phyloP scores from a whole-genome alignment of 2,113 vertebrate species.

The Dicerorhinus sumatrensis region DNA sequence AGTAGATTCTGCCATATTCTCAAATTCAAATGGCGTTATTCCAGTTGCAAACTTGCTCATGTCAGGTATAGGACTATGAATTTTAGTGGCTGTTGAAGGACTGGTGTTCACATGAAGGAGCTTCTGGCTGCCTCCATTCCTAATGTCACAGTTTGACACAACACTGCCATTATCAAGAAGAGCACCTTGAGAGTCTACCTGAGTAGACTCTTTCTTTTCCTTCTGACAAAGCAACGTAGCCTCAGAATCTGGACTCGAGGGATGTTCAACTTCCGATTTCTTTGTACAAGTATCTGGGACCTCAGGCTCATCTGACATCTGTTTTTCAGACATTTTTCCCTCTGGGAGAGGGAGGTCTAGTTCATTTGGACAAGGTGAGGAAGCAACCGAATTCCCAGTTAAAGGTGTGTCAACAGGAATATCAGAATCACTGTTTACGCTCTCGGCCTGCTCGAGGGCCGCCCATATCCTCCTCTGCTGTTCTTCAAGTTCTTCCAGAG shows the following conservation, averaged over 20 bases:
- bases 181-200: not conserved
- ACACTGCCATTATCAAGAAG: not conserved
- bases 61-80: slow-evolving; percentile 90
- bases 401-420: slow-evolving; percentile 89
- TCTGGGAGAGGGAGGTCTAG: slow-evolving; percentile 82
- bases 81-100: slow-evolving; percentile 58
- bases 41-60: slow-evolving; percentile 96
- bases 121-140: slow-evolving; percentile 41
- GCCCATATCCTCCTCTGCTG: slow-evolving; percentile 96
- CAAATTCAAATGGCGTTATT: slow-evolving; percentile 96
- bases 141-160: slow-evolving; percentile 18
- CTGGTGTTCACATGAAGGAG: slow-evolving; percentile 9
- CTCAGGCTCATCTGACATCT: slow-evolving; percentile 47
- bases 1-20: slow-evolving; percentile 96
- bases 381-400: slow-evolving; percentile 89
- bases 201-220: slow-evolving; percentile 1
- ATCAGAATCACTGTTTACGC: slow-evolving; percentile 92
- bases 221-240: not conserved
- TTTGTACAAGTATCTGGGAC: not conserved
- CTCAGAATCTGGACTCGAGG: slow-evolving; percentile 22
- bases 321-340: slow-evolving; percentile 64
- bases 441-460: slow-evolving; percentile 94
- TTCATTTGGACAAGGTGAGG: slow-evolving; percentile 88
- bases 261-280: not conserved
- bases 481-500: slow-evolving; percentile 97